Evolutionary conservation across 2,113 vertebrate genomes (phyloP).

Genomic region (Coracopsis vasa): DNA sequence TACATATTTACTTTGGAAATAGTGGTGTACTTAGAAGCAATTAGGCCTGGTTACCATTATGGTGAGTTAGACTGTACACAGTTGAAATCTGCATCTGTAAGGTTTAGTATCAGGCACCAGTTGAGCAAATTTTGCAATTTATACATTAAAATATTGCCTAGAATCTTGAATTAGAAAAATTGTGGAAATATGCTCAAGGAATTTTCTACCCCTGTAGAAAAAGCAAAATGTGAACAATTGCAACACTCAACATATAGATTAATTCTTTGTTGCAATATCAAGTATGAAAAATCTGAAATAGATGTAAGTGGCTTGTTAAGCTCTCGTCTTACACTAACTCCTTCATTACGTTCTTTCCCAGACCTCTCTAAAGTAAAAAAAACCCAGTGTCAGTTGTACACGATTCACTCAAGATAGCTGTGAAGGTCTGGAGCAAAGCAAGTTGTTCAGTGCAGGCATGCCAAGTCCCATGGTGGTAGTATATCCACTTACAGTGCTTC

Average conservation of each 20-base stretch:
- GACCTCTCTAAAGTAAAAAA: background rate
- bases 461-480: background rate
- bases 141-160: background rate
- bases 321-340: background rate
- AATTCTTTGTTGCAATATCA: background rate
- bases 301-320: background rate
- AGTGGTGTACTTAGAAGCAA: background rate
- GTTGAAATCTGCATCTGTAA: background rate
- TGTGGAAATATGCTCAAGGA: background rate
- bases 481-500: background rate
- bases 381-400: background rate
- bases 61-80: background rate
- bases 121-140: background rate
- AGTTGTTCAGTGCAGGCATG: background rate
- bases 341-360: background rate
- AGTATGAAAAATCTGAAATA: background rate
- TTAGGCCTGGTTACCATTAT: background rate
- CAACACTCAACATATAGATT: background rate
- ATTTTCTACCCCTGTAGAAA: background rate
- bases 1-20: background rate
- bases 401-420: background rate
- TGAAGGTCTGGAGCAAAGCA: background rate
- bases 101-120: background rate
- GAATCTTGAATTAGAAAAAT: background rate
- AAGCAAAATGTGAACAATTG: background rate